Percentiles rank a stretch among this genome's conserved stretches.
phyloP scores from a whole-genome alignment of 2,888 invertebrate genomes.

The Xylophagus ater region DNA sequence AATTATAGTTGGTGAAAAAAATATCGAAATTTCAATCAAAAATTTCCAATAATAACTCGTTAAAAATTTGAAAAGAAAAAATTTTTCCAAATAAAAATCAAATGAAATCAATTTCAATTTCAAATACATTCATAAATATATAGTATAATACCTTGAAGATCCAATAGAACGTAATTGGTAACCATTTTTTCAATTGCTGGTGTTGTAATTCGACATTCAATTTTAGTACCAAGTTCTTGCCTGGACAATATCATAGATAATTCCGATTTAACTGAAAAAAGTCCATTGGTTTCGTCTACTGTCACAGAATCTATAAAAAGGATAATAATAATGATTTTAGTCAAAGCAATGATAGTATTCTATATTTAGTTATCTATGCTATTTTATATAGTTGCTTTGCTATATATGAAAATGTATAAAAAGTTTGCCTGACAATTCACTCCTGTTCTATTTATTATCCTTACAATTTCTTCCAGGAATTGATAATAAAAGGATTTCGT shows the following conservation, averaged over 20 bases:
- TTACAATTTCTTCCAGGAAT: too few species aligned
- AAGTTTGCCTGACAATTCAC: too few species aligned
- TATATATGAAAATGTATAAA: too few species aligned
- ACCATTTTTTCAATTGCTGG: slow-evolving; percentile 45
- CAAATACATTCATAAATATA: background rate
- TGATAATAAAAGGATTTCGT: too few species aligned
- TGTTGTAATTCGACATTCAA: slow-evolving; percentile 59
- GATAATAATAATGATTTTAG: too few species aligned
- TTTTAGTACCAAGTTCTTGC: slow-evolving; percentile 54
- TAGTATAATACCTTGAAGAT: slow-evolving; percentile 55
- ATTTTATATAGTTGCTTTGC: too few species aligned
- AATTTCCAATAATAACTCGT: too few species aligned
- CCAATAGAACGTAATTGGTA: slow-evolving; percentile 37
- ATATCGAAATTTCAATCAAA: background rate
- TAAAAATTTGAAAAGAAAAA: too few species aligned
- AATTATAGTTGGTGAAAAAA: slow-evolving; percentile 22
- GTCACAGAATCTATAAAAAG: slow-evolving; percentile 43
- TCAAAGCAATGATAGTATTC: too few species aligned
- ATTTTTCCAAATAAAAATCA: background rate
- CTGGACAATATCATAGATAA: slow-evolving; percentile 52
- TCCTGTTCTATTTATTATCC: too few species aligned
- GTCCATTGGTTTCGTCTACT: slow-evolving; percentile 42
- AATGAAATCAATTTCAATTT: slow-evolving; percentile 27
- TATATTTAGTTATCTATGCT: too few species aligned
- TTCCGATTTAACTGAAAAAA: slow-evolving; percentile 53